A percentile compares a stretch with the other conserved stretches of the same genome.
These are phyloP conservation scores for Paguma larvata DNA, from an alignment of 2,797 vertebrate species.

Conservation along the genomic window DNA sequence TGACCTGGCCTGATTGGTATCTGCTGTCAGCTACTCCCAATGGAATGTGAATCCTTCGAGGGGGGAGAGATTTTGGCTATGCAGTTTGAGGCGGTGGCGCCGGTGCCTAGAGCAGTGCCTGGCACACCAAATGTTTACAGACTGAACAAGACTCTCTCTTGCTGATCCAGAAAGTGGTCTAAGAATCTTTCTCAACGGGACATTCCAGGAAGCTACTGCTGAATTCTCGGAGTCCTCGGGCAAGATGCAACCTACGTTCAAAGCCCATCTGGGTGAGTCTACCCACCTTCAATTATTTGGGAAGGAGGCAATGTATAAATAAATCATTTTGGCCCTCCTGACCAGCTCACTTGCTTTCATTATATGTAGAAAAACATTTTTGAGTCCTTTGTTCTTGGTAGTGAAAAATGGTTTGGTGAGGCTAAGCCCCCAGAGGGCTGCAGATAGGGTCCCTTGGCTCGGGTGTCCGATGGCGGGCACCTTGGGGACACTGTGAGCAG, in stretches of 20 bases:
- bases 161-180: neutral
- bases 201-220: neutral
- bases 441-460: neutral
- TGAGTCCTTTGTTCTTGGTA: neutral
- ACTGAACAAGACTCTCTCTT: neutral
- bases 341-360: neutral
- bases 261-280: neutral
- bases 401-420: neutral
- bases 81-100: neutral
- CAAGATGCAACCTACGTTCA: neutral
- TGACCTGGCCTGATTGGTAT: neutral
- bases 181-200: neutral
- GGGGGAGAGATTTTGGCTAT: neutral
- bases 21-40: neutral
- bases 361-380: neutral
- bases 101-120: neutral
- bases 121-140: neutral
- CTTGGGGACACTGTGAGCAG: neutral
- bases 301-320: neutral
- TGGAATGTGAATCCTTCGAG: neutral
- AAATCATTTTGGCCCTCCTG: neutral
- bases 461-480: neutral
- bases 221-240: neutral
- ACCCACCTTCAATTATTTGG: neutral
- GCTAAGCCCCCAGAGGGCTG: neutral